phyloP scores from a whole-genome alignment of 2,797 vertebrate genomes.

The Schizothorax lantsangensis region DNA sequence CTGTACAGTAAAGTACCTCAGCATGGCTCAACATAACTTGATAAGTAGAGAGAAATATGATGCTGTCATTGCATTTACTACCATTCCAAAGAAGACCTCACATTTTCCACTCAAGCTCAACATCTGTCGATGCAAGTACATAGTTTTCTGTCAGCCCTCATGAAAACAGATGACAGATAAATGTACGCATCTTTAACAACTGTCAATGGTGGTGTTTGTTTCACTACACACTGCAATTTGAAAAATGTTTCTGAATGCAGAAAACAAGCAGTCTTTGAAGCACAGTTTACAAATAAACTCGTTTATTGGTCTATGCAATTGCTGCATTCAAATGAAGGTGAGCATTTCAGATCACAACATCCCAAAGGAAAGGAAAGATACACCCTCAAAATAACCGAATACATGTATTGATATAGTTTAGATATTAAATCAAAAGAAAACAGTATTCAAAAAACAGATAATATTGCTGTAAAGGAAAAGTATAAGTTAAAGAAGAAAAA shows the following conservation, averaged over 20 bases:
- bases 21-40: conserved; percentile 30
- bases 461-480: conserved; percentile 70
- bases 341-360: conserved; percentile 18
- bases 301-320: conserved; percentile 42
- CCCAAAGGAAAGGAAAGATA: conserved; percentile 19
- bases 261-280: background rate
- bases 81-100: background rate
- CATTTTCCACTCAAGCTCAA: background rate
- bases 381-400: conserved; percentile 4
- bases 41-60: background rate
- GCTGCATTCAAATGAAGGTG: conserved; percentile 16
- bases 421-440: conserved; percentile 77
- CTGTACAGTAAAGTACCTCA: conserved; percentile 7
- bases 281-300: conserved; percentile 21
- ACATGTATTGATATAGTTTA: background rate
- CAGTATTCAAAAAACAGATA: conserved; percentile 78
- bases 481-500: conserved; percentile 63
- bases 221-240: background rate
- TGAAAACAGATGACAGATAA: conserved; percentile 18
- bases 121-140: background rate
- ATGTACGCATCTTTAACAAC: background rate
- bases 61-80: background rate
- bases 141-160: background rate
- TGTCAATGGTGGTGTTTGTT: background rate
- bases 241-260: background rate